These are phyloP conservation scores for Drosophila setosimentum DNA, from an alignment of 2,888 invertebrate genomes.

Conservation along the genomic window DNA sequence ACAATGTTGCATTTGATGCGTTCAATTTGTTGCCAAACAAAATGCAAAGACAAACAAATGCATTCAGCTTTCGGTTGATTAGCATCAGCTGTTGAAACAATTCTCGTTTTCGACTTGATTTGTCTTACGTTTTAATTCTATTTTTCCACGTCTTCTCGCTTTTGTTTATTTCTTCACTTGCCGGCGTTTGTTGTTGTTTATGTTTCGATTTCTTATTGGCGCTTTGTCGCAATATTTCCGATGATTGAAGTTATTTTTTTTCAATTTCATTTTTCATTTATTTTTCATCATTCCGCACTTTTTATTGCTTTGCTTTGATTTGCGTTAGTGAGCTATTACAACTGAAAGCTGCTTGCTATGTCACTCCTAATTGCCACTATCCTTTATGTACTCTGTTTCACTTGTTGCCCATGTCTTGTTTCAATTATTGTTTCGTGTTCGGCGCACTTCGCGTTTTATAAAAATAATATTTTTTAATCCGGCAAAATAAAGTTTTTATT, in stretches of 20 bases:
- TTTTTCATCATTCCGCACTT: conserved; percentile 27
- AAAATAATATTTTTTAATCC: neutral
- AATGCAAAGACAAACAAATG: conserved; percentile 67
- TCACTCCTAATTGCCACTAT: conserved; percentile 14
- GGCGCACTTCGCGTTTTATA: conserved; percentile 31
- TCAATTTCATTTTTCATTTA: conserved; percentile 42
- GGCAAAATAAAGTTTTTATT: conserved; percentile 40
- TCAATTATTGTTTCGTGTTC: conserved; percentile 33
- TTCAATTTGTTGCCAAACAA: conserved; percentile 81
- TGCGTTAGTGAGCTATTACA: conserved; percentile 1
- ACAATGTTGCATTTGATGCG: conserved; percentile 66
- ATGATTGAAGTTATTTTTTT: conserved; percentile 61
- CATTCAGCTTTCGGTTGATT: conserved; percentile 60
- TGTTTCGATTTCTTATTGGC: conserved; percentile 55
- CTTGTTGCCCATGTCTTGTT: conserved; percentile 8
- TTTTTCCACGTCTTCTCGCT: neutral
- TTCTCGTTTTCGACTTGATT: conserved; percentile 55
- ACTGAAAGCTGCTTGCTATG: conserved; percentile 36
- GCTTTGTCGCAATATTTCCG: conserved; percentile 72
- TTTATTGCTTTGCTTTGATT: conserved; percentile 22
- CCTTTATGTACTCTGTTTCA: conserved; percentile 15
- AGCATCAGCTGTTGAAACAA: conserved; percentile 77
- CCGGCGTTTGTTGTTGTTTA: conserved; percentile 69
- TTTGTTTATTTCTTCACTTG: conserved; percentile 61
- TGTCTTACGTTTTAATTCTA: conserved; percentile 49